Evolutionary conservation across 2,888 invertebrate species (phyloP).

Genomic region (Hedychridium roseum): DNA sequence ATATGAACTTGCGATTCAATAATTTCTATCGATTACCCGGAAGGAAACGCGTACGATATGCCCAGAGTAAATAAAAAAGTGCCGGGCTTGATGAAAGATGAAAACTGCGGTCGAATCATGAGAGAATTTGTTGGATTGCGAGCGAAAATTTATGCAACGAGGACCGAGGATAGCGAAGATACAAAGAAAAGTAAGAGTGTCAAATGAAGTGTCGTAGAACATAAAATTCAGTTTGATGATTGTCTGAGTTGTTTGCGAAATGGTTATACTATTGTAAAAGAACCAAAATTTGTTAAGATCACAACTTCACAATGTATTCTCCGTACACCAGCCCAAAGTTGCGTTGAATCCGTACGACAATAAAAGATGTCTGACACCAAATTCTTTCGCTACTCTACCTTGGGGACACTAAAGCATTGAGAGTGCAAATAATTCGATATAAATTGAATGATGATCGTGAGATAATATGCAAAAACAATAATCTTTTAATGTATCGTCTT

Average conservation of each 20-base stretch:
- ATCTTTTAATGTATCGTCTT: too few species aligned
- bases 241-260: too few species aligned
- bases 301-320: slow-evolving; percentile 2
- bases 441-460: too few species aligned
- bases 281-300: background rate
- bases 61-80: slow-evolving; percentile 35
- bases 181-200: slow-evolving; percentile 34
- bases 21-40: slow-evolving; percentile 39
- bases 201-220: slow-evolving; percentile 9
- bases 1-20: slow-evolving; percentile 39
- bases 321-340: slow-evolving; percentile 1
- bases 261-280: background rate
- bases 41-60: slow-evolving; percentile 12
- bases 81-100: slow-evolving; percentile 51
- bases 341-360: slow-evolving; percentile 6
- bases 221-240: slow-evolving; percentile 1
- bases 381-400: slow-evolving; percentile 1
- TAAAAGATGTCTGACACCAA: slow-evolving; percentile 3
- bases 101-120: slow-evolving; percentile 43
- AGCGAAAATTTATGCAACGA: slow-evolving; percentile 27
- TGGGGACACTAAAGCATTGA: slow-evolving; percentile 16
- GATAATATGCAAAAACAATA: too few species aligned
- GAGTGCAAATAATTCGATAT: too few species aligned
- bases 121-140: slow-evolving; percentile 37
- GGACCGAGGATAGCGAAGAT: slow-evolving; percentile 15